A percentile compares a stretch with the other conserved stretches of the same genome.
Conservation (phyloP, 1,140 invertebrate species). For the Oppia nitens region DNA sequence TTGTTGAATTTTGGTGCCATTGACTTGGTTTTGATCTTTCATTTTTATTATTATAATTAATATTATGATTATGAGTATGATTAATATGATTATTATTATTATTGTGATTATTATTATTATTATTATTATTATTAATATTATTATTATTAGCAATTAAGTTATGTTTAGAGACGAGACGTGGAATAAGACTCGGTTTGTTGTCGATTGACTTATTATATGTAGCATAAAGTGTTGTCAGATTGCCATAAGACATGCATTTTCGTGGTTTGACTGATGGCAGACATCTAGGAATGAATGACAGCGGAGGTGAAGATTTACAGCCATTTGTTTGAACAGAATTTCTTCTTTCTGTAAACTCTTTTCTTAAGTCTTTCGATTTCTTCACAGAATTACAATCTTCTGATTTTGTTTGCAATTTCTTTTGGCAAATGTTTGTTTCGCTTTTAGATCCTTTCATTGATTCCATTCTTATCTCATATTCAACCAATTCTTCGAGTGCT, state of each 20-base stretch:
- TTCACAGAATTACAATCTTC: neutral
- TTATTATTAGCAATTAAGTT: neutral
- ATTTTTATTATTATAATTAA: too few species aligned
- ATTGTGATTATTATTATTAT: neutral
- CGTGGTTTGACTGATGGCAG: neutral
- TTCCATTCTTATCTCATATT: neutral
- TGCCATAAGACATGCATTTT: conserved; percentile 4
- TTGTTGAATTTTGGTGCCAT: neutral
- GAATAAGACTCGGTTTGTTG: conserved; percentile 7
- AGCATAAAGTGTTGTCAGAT: neutral
- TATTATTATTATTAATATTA: neutral
- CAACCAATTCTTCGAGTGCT: neutral
- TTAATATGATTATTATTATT: too few species aligned
- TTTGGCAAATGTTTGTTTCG: neutral
- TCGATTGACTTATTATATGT: neutral
- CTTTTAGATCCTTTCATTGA: neutral
- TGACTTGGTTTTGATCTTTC: too few species aligned
- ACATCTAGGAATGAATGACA: neutral
- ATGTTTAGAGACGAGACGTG: neutral
- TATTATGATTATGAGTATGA: too few species aligned
- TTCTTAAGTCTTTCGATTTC: neutral
- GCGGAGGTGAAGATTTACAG: neutral
- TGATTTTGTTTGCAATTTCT: too few species aligned
- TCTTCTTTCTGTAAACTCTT: neutral
- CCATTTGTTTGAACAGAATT: neutral